Percentiles rank a stretch among this genome's conserved stretches.
Evolutionary conservation across 2,797 vertebrate species (phyloP).

Genomic region (Erithacus rubecula): DNA sequence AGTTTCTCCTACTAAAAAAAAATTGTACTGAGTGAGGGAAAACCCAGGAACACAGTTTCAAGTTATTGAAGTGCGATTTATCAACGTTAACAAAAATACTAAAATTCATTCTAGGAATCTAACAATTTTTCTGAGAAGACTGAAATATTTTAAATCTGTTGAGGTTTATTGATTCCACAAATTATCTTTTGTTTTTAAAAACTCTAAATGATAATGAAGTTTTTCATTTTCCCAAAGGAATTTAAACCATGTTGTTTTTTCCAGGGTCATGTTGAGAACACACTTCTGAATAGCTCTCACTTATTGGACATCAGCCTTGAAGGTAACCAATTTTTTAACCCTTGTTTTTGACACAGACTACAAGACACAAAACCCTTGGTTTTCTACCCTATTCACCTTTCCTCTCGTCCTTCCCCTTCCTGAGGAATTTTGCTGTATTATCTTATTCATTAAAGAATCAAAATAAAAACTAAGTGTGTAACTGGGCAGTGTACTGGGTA

Average conservation of each 20-base stretch:
- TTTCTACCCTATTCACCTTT: background rate
- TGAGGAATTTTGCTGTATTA: background rate
- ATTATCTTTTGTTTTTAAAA: background rate
- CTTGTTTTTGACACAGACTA: constrained; percentile 3
- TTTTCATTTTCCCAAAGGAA: background rate
- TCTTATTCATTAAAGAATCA: constrained; percentile 26
- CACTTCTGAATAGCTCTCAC: background rate
- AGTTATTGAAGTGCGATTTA: background rate
- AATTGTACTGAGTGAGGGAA: background rate
- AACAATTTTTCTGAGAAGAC: background rate
- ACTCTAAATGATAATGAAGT: background rate
- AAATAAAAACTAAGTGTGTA: constrained; percentile 34
- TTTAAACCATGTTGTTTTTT: constrained; percentile 13
- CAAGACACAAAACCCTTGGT: constrained; percentile 25
- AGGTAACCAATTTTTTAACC: background rate
- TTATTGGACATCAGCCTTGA: background rate
- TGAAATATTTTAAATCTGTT: background rate
- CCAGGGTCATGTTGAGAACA: background rate
- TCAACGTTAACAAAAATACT: background rate
- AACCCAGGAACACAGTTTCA: background rate
- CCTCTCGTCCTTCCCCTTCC: background rate
- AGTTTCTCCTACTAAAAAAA: background rate
- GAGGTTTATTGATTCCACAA: background rate
- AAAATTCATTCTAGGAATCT: background rate
- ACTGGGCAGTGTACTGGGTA: constrained; percentile 17